These are phyloP conservation scores for Cosmopolites sordidus DNA, from an alignment of 2,888 invertebrate species.

Conservation along the genomic window DNA sequence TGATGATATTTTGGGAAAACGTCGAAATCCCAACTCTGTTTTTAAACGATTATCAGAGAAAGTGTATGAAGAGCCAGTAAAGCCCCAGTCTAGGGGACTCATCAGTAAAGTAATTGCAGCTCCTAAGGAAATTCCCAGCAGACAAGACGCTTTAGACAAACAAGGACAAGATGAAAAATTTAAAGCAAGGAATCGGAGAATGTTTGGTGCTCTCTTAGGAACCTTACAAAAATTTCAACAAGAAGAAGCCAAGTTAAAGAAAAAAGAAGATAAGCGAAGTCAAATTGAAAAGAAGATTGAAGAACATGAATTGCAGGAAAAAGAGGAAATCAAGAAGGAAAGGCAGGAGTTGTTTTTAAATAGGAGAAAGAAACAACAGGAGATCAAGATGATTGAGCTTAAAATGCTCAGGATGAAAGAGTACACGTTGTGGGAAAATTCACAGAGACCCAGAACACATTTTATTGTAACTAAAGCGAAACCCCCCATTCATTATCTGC, in stretches of 20 bases:
- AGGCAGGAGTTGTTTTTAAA: slow-evolving; percentile 80
- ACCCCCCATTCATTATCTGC: slow-evolving; percentile 84
- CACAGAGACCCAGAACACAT: slow-evolving; percentile 70
- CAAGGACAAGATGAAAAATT: slow-evolving; percentile 78
- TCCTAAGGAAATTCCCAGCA: slow-evolving; percentile 76
- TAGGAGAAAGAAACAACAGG: slow-evolving; percentile 80
- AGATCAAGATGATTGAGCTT: slow-evolving; percentile 82
- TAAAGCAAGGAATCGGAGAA: slow-evolving; percentile 79
- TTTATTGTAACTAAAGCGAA: slow-evolving; percentile 84
- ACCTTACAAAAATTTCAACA: slow-evolving; percentile 94
- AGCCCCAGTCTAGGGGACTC: slow-evolving; percentile 50
- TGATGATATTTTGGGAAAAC: slow-evolving; percentile 42
- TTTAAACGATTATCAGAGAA: slow-evolving; percentile 48
- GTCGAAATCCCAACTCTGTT: slow-evolving; percentile 41
- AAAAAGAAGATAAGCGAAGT: slow-evolving; percentile 78
- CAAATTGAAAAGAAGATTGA: slow-evolving; percentile 92
- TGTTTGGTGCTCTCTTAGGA: slow-evolving; percentile 93
- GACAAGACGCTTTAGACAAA: slow-evolving; percentile 74
- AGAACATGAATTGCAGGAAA: slow-evolving; percentile 82
- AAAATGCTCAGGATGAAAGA: slow-evolving; percentile 86
- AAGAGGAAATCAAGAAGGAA: slow-evolving; percentile 78
- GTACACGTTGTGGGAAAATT: slow-evolving; percentile 82
- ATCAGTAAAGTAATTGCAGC: slow-evolving; percentile 77
- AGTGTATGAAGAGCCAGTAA: slow-evolving; percentile 47
- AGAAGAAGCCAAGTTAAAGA: slow-evolving; percentile 85